Evolutionary conservation across 2,797 vertebrate genomes (phyloP).

Genomic region (Sebastes hubbsi): DNA sequence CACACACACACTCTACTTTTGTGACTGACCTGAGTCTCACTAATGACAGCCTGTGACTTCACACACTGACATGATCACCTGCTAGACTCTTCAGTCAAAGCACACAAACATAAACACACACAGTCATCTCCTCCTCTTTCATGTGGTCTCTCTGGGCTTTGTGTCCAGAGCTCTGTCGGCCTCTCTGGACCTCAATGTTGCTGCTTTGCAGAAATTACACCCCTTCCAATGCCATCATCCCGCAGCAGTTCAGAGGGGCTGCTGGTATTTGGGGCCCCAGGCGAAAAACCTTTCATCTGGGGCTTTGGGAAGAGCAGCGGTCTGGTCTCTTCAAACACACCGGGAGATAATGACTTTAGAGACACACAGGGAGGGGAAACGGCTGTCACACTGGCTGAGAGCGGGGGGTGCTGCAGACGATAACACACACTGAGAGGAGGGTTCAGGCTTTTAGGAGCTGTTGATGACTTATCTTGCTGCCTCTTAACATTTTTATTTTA

Average conservation of each 20-base stretch:
- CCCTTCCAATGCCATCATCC: constrained; percentile 34
- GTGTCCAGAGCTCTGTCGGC: constrained; percentile 16
- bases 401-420: constrained; percentile 11
- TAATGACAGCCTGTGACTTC: constrained; percentile 59
- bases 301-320: constrained; percentile 67
- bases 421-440: neutral
- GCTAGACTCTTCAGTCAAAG: constrained; percentile 32
- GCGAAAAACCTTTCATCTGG: constrained; percentile 80
- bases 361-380: constrained; percentile 46
- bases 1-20: constrained; percentile 19
- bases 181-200: constrained; percentile 44
- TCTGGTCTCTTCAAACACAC: constrained; percentile 75
- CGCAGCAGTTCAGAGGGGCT: constrained; percentile 66
- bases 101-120: constrained; percentile 21
- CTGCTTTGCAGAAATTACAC: constrained; percentile 69
- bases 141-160: constrained; percentile 33
- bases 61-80: constrained; percentile 38
- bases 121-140: constrained; percentile 41
- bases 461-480: neutral
- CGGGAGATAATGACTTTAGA: constrained; percentile 70
- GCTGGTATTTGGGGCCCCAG: constrained; percentile 79
- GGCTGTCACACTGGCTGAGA: constrained; percentile 28
- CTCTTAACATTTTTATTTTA: constrained; percentile 1
- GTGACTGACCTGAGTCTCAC: constrained; percentile 26
- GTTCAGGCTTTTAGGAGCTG: neutral